Evolutionary conservation across 2,797 vertebrate genomes (phyloP).

Genomic region (Sebastes hubbsi): DNA sequence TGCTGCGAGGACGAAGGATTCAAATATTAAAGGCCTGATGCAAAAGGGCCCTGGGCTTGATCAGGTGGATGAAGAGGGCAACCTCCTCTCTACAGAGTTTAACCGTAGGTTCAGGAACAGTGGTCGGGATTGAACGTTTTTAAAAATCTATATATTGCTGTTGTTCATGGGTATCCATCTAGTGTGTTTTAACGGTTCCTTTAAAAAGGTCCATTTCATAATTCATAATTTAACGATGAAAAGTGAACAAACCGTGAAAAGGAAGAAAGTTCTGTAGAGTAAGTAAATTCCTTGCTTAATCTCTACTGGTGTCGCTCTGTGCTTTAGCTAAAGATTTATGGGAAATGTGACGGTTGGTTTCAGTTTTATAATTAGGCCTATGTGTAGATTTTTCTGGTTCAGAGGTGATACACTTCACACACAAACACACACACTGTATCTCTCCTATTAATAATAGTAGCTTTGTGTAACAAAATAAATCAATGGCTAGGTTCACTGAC

Average conservation of each 20-base stretch:
- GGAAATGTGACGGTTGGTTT: not conserved
- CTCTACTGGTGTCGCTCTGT: not conserved
- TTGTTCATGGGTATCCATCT: not conserved
- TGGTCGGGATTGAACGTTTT: not conserved
- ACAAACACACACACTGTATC: not conserved
- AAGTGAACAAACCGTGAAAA: not conserved
- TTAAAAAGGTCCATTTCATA: not conserved
- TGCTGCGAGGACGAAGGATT: conserved; percentile 71
- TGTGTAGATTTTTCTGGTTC: not conserved
- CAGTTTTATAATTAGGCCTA: not conserved
- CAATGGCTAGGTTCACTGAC: not conserved
- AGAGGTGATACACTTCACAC: not conserved
- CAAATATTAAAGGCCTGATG: conserved; percentile 68
- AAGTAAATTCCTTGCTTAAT: not conserved
- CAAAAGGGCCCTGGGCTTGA: conserved; percentile 82
- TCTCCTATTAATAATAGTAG: not conserved
- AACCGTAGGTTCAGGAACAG: conserved; percentile 75
- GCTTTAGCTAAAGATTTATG: not conserved
- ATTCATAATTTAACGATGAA: not conserved
- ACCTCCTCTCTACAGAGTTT: conserved; percentile 82
- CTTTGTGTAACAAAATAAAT: not conserved
- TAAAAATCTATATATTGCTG: not conserved
- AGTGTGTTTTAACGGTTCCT: not conserved
- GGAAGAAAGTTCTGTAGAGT: not conserved
- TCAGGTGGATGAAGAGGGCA: conserved; percentile 72